A percentile compares a stretch with the other conserved stretches of the same genome.
Conservation (phyloP, 2,888 invertebrate genomes). For the Drosophila atripex region DNA sequence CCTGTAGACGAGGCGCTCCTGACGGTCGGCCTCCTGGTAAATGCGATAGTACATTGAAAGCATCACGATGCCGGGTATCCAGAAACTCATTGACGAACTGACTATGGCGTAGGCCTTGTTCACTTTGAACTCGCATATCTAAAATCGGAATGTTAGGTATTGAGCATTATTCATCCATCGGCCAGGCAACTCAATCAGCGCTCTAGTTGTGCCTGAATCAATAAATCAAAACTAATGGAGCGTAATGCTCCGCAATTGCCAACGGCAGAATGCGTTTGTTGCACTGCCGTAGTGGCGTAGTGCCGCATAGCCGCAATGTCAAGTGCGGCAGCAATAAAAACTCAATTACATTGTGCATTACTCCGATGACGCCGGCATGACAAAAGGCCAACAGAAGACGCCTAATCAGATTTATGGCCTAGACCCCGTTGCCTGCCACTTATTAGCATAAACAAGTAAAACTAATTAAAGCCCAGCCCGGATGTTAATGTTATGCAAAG, state of each 20-base stretch:
- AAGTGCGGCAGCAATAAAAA: constrained; percentile 66
- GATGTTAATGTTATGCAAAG: constrained; percentile 76
- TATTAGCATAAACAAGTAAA: constrained; percentile 69
- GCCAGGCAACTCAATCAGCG: constrained; percentile 31
- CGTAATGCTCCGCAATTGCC: constrained; percentile 34
- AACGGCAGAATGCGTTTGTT: constrained; percentile 33
- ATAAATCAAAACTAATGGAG: constrained; percentile 46
- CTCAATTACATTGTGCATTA: constrained; percentile 61
- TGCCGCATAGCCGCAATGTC: not conserved
- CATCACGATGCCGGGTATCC: constrained; percentile 97
- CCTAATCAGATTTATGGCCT: constrained; percentile 43
- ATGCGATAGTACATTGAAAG: constrained; percentile 96
- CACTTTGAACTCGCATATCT: constrained; percentile 91
- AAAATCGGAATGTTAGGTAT: constrained; percentile 12
- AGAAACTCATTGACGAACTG: constrained; percentile 95
- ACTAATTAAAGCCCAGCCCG: constrained; percentile 76
- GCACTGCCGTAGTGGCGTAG: constrained; percentile 21
- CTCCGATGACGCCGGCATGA: constrained; percentile 46
- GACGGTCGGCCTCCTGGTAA: constrained; percentile 92
- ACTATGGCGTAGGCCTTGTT: constrained; percentile 94
- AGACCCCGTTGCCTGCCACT: constrained; percentile 28
- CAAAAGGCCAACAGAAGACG: constrained; percentile 28
- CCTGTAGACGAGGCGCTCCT: constrained; percentile 93
- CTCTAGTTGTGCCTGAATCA: constrained; percentile 3
- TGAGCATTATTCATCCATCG: not conserved